Percentiles rank a stretch among this genome's conserved stretches.
phyloP scores from a whole-genome alignment of 2,888 invertebrate species.

The Steinernema scapterisci region DNA sequence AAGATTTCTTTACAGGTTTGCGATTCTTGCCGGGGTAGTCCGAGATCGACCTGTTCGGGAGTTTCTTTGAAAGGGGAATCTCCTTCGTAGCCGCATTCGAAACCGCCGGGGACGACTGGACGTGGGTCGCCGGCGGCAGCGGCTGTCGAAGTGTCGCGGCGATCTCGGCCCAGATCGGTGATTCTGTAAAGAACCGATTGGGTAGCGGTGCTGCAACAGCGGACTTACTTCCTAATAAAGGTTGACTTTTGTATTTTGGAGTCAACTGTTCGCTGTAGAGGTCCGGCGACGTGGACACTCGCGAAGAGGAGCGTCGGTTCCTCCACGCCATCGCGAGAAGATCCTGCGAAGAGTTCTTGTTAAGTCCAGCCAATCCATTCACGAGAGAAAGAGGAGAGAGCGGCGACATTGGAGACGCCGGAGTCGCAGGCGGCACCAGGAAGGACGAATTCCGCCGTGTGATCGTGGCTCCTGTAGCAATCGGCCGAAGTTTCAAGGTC shows the following conservation, averaged over 20 bases:
- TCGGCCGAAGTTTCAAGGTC: conserved; percentile 36
- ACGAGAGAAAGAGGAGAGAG: background rate
- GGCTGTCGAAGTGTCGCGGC: conserved; percentile 36
- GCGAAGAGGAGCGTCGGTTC: background rate
- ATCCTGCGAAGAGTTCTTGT: background rate
- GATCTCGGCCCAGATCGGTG: conserved; percentile 38
- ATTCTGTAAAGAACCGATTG: too few species aligned
- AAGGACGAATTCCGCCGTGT: conserved; percentile 41
- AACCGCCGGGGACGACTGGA: background rate
- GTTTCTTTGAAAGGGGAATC: background rate
- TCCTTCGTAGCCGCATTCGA: background rate
- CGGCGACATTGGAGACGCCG: background rate
- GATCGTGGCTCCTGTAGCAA: conserved; percentile 40
- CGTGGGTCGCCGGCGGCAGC: background rate
- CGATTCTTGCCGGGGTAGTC: background rate
- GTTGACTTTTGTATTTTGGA: background rate
- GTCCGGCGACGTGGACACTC: background rate
- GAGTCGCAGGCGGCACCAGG: conserved; percentile 7
- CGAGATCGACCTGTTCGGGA: conserved; percentile 5
- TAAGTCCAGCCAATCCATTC: background rate
- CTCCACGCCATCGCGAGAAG: conserved; percentile 9
- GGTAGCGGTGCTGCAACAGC: background rate
- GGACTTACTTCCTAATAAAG: background rate
- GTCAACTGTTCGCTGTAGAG: background rate
- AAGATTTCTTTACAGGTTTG: background rate